Base-by-base conservation (phyloP, 2,797 vertebrate species). In the Petrocephalus schoutedeni region DNA sequence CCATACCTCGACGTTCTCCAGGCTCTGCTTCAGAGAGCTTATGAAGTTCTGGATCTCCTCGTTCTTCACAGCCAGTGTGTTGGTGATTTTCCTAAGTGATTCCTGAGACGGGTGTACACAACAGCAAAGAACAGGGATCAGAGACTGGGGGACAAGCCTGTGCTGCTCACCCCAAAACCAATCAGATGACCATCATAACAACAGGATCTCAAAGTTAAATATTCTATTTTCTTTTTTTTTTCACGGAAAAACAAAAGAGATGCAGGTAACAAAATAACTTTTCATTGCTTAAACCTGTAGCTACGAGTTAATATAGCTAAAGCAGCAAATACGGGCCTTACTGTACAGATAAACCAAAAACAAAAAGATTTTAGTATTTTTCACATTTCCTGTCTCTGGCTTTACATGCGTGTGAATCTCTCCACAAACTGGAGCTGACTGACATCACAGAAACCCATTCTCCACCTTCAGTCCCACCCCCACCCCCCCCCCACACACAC, bases 31-130 rank as follows among this genome's bases (percentile, higher is more conserved):
- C 85, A 99, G 95, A 32, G 95, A 93, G 90, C 97, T 96, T 91
- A 96, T 93, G 61, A 99, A 99, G 93, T 97, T 97, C 53, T 98
- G 97, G 23, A 98, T 97, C 94, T 99, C 98, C 88, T 99, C 98
- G 10, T 99, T 98, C 93, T 99, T 99, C 92, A 97, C 90, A 0
- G 98, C 97, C 93, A 99, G 90, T 0, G 97, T 98, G 71, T 97
- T 97, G 91, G 97, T 97, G 93, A 99, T 98, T 93, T 97, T 98
- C 80, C 93, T 93, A 88, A 98, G 93, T 0, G 96, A 96, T 54
- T 98, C 97, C 98, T 98, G 85, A 41, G 87, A 82, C 21, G 56
- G 16, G 36, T 80, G 2, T 45, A 88, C 77, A 85, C 16, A 14
- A 28, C 56, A 8, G 32, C 57, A 64, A 6, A 58, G 14, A 41